Conservation (phyloP, 1,140 invertebrate species). For the Pseudomyrmex flavicornis region DNA sequence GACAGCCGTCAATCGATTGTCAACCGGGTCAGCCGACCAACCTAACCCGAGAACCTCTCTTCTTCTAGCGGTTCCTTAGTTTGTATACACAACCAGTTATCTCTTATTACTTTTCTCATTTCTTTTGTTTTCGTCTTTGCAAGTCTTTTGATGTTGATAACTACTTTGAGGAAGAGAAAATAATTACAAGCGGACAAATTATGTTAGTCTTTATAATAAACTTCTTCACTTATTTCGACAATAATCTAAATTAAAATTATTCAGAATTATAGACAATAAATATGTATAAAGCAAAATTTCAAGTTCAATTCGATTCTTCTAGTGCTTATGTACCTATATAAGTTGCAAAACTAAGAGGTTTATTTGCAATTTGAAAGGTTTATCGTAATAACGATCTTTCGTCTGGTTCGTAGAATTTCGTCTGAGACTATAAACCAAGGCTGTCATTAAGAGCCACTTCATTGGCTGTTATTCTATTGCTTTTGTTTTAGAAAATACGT, state of each 20-base stretch:
- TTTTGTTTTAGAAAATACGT: not conserved
- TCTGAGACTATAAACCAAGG: conserved; percentile 71
- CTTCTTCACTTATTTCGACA: conserved; percentile 44
- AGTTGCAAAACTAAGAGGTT: conserved; percentile 30
- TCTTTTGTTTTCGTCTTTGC: conserved; percentile 27
- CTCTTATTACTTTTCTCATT: not conserved
- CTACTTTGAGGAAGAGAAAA: conserved; percentile 9
- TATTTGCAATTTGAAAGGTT: conserved; percentile 60
- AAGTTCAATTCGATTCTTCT: conserved; percentile 51
- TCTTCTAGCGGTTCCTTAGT: conserved; percentile 59
- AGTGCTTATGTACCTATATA: conserved; percentile 24
- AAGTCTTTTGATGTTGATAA: conserved; percentile 20
- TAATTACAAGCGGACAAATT: conserved; percentile 37
- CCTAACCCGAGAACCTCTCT: conserved; percentile 76
- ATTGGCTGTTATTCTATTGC: conserved; percentile 11
- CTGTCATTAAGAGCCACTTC: conserved; percentile 70
- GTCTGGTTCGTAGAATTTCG: conserved; percentile 72
- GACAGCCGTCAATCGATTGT: conserved; percentile 86
- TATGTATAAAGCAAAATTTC: conserved; percentile 37
- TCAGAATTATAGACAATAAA: conserved; percentile 59
- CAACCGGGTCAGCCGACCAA: conserved; percentile 85
- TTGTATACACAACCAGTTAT: conserved; percentile 54
- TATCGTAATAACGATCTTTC: conserved; percentile 64
- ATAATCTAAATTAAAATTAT: conserved; percentile 59
- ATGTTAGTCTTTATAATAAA: conserved; percentile 37